These are phyloP conservation scores for Drosophila kepulauana DNA, from an alignment of 1,140 invertebrate genomes.

Conservation along the genomic window DNA sequence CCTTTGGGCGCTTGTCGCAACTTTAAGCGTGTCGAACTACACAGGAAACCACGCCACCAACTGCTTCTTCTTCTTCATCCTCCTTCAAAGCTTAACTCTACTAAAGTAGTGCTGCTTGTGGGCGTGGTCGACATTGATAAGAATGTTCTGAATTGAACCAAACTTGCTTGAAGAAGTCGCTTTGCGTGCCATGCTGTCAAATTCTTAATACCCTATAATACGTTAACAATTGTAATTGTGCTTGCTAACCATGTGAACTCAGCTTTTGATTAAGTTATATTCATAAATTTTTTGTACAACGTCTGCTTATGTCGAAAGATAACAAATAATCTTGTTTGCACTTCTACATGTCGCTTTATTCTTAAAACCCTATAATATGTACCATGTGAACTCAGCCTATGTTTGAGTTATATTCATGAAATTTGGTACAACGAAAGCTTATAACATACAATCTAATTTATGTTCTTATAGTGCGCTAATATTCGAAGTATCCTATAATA, in stretches of 20 bases:
- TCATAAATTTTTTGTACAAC: background rate
- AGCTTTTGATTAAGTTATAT: background rate
- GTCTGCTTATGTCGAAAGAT: too few relatives aligned
- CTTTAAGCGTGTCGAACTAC: conserved; percentile 29
- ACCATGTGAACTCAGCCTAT: background rate
- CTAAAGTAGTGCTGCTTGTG: background rate
- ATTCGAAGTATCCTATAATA: too few relatives aligned
- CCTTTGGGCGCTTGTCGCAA: conserved; percentile 8
- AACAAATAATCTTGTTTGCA: too few relatives aligned
- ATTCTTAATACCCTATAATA: background rate
- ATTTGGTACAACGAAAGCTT: background rate
- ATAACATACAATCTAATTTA: too few relatives aligned
- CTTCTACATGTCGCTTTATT: too few relatives aligned
- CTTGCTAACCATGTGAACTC: background rate
- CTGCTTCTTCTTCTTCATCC: background rate
- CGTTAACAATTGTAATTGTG: too few relatives aligned
- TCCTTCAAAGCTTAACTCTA: background rate
- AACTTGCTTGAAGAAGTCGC: conserved; percentile 34
- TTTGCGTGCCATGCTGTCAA: conserved; percentile 8
- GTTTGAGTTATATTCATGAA: background rate
- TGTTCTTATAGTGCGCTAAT: too few relatives aligned
- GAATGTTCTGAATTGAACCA: conserved; percentile 36
- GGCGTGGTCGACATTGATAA: conserved; percentile 40
- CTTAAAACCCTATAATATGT: too few relatives aligned
- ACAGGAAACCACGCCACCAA: background rate